Evolutionary conservation across 2,113 vertebrate species (phyloP).

Genomic region (Aphelocoma coerulescens): DNA sequence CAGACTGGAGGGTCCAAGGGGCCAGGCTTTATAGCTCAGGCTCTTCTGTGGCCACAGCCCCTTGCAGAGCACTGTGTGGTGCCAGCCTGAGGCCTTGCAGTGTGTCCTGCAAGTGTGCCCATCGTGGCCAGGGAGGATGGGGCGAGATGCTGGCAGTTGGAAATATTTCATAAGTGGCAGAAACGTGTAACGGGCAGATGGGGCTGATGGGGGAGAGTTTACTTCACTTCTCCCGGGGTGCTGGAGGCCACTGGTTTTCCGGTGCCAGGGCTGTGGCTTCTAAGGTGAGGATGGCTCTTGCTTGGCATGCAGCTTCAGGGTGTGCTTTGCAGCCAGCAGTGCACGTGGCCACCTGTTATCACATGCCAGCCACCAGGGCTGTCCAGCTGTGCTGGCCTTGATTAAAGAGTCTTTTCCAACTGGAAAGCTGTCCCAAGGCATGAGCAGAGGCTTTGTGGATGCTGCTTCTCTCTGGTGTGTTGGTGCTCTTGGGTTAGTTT

Average conservation of each 20-base stretch:
- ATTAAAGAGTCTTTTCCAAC: neutral
- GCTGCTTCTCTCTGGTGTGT: neutral
- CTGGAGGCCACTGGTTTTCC: conserved; percentile 19
- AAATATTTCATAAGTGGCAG: conserved; percentile 63
- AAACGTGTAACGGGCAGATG: neutral
- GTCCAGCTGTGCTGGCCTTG: neutral
- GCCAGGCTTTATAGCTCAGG: neutral
- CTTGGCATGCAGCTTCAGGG: neutral
- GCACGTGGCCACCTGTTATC: neutral
- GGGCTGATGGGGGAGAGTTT: conserved; percentile 7
- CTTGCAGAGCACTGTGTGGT: rapidly evolving
- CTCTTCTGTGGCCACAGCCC: neutral
- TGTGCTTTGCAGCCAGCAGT: neutral
- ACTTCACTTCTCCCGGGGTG: conserved; percentile 34
- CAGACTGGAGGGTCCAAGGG: rapidly evolving
- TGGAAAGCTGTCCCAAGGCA: rapidly evolving
- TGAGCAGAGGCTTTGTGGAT: neutral
- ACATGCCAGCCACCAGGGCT: rapidly evolving
- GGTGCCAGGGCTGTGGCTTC: neutral
- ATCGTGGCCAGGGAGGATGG: neutral
- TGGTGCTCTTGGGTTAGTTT: neutral
- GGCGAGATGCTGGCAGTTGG: neutral
- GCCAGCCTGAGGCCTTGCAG: neutral
- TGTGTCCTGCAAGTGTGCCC: rapidly evolving
- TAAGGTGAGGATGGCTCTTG: neutral